These are phyloP conservation scores for Platygyra sinensis DNA, from an alignment of 64 coral and sea anemone genomes.

Conservation along the genomic window DNA sequence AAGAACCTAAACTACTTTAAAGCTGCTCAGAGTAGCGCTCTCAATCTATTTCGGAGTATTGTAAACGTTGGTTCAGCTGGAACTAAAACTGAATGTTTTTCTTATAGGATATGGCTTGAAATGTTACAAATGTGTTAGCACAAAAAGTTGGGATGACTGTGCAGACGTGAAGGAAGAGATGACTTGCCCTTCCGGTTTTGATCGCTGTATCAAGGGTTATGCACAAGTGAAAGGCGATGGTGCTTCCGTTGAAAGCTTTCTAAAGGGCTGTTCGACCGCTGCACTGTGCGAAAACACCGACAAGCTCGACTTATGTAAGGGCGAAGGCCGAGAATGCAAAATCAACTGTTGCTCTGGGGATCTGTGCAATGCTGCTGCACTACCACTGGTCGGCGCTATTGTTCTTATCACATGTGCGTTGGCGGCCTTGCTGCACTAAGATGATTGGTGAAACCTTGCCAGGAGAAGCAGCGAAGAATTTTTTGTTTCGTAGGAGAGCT, in stretches of 20 bases:
- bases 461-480: too few relatives aligned
- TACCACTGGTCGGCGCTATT: neutral
- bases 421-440: neutral
- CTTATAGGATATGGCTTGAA: slow-evolving; percentile 10
- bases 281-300: neutral
- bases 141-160: slow-evolving; percentile 18
- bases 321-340: neutral
- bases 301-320: neutral
- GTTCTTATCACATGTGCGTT: neutral
- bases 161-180: neutral
- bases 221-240: neutral
- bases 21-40: neutral
- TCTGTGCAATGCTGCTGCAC: slow-evolving; percentile 24
- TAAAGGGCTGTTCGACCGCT: neutral
- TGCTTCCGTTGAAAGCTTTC: neutral
- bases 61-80: too few relatives aligned
- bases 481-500: too few relatives aligned
- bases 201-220: neutral
- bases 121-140: neutral
- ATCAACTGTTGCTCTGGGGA: slow-evolving; percentile 22
- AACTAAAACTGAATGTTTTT: neutral
- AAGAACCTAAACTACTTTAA: too few relatives aligned
- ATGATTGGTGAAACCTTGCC: neutral
- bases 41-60: too few relatives aligned
- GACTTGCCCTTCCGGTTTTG: neutral